phyloP scores from a whole-genome alignment of 2,113 vertebrate species.

The Scolopax mira region DNA sequence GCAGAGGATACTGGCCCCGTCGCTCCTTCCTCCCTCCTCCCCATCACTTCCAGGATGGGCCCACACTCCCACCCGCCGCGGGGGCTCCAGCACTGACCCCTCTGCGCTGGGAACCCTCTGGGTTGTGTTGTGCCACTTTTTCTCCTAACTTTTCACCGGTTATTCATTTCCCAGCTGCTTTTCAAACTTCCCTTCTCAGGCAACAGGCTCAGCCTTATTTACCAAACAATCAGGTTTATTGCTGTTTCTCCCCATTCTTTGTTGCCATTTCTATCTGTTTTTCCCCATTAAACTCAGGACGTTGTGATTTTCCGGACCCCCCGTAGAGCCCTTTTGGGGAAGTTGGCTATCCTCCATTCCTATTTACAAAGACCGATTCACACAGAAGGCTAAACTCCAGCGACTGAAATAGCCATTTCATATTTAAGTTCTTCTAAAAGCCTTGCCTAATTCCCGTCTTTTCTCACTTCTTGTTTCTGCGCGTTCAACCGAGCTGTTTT shows the following conservation, averaged over 20 bases:
- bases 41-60: not conserved
- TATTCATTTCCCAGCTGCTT: constrained; percentile 63
- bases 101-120: not conserved
- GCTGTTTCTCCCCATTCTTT: constrained; percentile 65
- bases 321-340: constrained; percentile 56
- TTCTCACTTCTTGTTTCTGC: not conserved
- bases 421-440: constrained; percentile 49
- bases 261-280: constrained; percentile 66
- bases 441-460: not conserved
- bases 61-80: rapidly evolving
- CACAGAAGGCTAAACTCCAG: constrained; percentile 45
- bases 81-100: not conserved
- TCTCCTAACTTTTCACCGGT: constrained; percentile 57
- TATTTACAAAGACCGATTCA: constrained; percentile 66
- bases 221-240: constrained; percentile 71
- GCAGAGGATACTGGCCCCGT: not conserved
- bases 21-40: not conserved
- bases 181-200: constrained; percentile 46
- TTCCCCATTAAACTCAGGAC: constrained; percentile 62
- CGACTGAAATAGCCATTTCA: constrained; percentile 56
- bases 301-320: constrained; percentile 64
- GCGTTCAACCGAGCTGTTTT: not conserved
- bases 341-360: constrained; percentile 68
- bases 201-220: constrained; percentile 57
- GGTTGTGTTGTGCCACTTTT: constrained; percentile 55